A percentile compares a stretch with the other conserved stretches of the same genome.
Evolutionary conservation across 2,113 vertebrate species (phyloP).

Genomic region (Alligator mississippiensis): DNA sequence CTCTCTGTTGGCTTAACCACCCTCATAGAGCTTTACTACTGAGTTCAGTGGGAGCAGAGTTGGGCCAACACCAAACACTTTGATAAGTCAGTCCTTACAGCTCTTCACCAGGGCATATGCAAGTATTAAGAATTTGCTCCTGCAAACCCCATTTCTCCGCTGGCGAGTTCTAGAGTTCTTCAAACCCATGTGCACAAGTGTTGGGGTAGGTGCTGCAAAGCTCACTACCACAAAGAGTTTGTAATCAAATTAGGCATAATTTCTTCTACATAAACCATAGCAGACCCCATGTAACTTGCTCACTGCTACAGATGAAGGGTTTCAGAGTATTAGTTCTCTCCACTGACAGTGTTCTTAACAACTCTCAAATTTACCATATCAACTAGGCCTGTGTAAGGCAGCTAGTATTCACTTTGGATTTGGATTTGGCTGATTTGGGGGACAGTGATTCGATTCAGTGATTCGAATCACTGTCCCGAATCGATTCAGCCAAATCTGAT

Average conservation of each 20-base stretch:
- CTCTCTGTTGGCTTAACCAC: neutral
- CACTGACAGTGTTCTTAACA: neutral
- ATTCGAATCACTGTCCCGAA: too few relatives aligned
- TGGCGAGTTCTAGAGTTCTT: neutral
- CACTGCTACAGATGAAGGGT: neutral
- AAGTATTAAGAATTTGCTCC: neutral
- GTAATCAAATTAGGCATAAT: neutral
- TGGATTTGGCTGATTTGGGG: too few relatives aligned
- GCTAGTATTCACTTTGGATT: too few relatives aligned
- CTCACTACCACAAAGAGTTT: neutral
- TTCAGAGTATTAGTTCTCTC: neutral
- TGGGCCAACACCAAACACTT: accelerated
- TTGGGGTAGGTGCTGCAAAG: neutral
- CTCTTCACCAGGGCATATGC: neutral
- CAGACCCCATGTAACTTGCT: neutral
- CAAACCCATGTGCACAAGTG: neutral
- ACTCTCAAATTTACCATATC: neutral
- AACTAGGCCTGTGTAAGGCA: neutral
- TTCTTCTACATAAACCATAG: neutral
- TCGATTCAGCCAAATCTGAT: too few relatives aligned
- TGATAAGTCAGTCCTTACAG: neutral
- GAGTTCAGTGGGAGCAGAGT: accelerated
- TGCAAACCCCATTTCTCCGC: neutral
- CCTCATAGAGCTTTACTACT: neutral
- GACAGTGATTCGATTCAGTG: too few relatives aligned